Percentiles rank a stretch among this genome's conserved stretches.
Conservation (phyloP, 2,797 vertebrate species). For the Cuniculus paca region DNA sequence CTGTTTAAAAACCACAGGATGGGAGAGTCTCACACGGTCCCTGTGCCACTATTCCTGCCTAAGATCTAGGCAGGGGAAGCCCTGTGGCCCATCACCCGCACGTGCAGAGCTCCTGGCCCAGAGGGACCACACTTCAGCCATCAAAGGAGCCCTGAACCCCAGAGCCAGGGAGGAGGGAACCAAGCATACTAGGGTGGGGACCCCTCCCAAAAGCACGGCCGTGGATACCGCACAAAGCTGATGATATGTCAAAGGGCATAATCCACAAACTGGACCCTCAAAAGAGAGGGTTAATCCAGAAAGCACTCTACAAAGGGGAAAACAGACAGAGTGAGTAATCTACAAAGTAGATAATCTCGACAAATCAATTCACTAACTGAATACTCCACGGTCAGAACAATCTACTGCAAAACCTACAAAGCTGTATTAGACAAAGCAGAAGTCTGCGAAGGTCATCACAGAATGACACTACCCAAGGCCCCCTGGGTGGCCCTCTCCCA, state of each 20-base stretch:
- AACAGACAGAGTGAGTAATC: background rate
- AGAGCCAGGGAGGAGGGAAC: background rate
- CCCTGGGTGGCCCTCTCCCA: background rate
- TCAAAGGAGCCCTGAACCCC: background rate
- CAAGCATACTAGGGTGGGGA: background rate
- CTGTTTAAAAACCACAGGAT: background rate
- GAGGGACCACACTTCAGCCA: background rate
- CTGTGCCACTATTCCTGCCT: background rate
- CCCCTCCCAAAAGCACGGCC: background rate
- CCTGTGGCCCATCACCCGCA: background rate
- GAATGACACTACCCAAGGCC: background rate
- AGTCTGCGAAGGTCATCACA: background rate
- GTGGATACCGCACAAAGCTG: slow-evolving; percentile 65
- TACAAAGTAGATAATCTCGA: slow-evolving; percentile 5
- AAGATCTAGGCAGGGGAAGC: background rate
- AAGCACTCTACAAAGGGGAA: slow-evolving; percentile 54
- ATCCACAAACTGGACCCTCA: slow-evolving; percentile 51
- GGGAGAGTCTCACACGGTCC: background rate
- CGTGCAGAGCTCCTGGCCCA: background rate
- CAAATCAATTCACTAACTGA: slow-evolving; percentile 17
- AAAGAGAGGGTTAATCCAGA: slow-evolving; percentile 58
- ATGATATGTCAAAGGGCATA: slow-evolving; percentile 56
- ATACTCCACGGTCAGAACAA: background rate
- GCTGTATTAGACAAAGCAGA: background rate
- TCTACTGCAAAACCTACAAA: background rate